Conservation (phyloP, 2,888 invertebrate species). For the Idaea aversata region DNA sequence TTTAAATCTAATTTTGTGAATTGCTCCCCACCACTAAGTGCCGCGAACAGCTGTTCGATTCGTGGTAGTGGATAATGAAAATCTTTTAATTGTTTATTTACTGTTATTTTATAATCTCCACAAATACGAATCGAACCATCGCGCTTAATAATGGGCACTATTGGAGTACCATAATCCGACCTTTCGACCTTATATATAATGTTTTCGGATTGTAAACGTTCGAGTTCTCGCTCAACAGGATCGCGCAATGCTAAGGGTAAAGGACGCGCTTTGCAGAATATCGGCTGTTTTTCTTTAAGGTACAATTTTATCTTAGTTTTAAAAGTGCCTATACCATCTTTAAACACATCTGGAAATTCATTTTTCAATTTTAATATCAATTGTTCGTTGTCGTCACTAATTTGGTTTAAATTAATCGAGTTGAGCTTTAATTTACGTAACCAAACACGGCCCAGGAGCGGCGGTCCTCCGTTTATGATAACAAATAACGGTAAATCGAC, state of each 20-base stretch:
- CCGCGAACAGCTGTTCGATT: constrained; percentile 20
- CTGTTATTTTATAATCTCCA: constrained; percentile 30
- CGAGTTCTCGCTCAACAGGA: constrained; percentile 24
- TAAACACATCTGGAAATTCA: constrained; percentile 25
- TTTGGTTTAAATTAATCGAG: constrained; percentile 7
- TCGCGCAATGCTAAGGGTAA: constrained; percentile 17
- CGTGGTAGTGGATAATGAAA: no score
- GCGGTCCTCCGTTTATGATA: constrained; percentile 17
- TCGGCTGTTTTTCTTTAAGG: constrained; percentile 17
- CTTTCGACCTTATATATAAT: constrained; percentile 26
- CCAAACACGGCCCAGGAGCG: constrained; percentile 24
- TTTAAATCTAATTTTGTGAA: constrained; percentile 18
- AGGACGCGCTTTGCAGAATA: constrained; percentile 20
- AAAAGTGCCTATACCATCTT: constrained; percentile 18
- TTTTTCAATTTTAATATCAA: constrained; percentile 8
- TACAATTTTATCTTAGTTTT: constrained; percentile 18
- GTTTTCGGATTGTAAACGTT: constrained; percentile 24
- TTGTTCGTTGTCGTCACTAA: constrained; percentile 4
- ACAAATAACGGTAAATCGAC: constrained; percentile 16
- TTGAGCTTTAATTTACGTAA: constrained; percentile 20
- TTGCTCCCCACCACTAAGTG: constrained; percentile 13
- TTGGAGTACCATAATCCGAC: constrained; percentile 32
- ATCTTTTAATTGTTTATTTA: constrained; percentile 33
- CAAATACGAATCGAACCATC: constrained; percentile 28
- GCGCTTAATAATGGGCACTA: constrained; percentile 30